These are phyloP conservation scores for Gnathonemus longibarbis DNA, from an alignment of 2,113 vertebrate genomes.

Conservation along the genomic window DNA sequence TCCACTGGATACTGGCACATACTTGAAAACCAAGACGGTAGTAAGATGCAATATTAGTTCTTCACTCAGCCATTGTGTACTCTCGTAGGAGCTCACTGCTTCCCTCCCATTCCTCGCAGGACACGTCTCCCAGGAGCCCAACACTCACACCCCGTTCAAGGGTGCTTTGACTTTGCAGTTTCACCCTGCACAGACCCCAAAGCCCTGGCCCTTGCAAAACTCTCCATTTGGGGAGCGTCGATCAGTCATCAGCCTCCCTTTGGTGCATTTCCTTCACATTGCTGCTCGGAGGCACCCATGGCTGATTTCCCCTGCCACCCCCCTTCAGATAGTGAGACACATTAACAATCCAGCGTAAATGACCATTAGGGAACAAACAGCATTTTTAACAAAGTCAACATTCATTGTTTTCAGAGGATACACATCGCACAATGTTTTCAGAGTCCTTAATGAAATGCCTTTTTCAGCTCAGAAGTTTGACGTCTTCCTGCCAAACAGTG, in stretches of 20 bases:
- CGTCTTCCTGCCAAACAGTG: neutral
- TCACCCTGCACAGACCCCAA: neutral
- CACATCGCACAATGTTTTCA: neutral
- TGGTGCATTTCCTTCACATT: neutral
- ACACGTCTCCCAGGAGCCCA: neutral
- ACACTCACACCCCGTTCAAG: neutral
- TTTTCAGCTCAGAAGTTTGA: neutral
- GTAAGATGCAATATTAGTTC: neutral
- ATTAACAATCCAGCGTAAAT: neutral
- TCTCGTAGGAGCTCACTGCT: neutral
- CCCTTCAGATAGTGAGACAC: neutral
- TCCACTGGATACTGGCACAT: neutral
- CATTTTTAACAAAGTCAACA: slow-evolving; percentile 1
- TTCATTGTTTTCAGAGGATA: neutral
- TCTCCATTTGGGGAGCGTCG: neutral
- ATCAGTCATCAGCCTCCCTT: slow-evolving; percentile 7
- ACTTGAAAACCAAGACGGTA: neutral
- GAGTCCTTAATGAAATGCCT: neutral
- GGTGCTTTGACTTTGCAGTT: neutral
- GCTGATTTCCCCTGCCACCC: neutral
- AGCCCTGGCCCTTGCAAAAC: neutral
- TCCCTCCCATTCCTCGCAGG: neutral
- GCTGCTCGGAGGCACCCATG: neutral
- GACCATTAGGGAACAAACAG: neutral
- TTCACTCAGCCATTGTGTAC: neutral